Conservation (phyloP, 2,797 vertebrate species). For the Dendrocincla fuliginosa region DNA sequence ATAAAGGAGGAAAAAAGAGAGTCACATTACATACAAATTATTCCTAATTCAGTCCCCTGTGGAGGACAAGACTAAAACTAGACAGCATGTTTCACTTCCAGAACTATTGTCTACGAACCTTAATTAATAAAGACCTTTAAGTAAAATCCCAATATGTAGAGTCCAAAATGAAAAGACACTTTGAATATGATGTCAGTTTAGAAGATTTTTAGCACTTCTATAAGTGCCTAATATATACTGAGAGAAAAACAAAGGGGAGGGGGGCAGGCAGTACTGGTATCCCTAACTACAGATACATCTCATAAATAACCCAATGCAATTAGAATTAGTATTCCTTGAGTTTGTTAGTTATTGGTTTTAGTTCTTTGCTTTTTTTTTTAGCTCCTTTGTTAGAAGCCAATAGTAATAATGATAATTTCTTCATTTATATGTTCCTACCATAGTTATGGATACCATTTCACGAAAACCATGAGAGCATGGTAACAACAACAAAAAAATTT, state of each 20-base stretch:
- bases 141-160: neutral
- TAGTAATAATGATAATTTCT: neutral
- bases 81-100: neutral
- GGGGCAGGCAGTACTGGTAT: neutral
- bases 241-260: neutral
- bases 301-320: neutral
- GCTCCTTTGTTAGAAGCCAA: neutral
- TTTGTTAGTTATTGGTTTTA: neutral
- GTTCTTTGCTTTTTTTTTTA: neutral
- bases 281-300: neutral
- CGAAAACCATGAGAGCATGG: neutral
- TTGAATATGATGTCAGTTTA: neutral
- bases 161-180: neutral
- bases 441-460: neutral
- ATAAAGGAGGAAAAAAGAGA: neutral
- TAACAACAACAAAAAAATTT: neutral
- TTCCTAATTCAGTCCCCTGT: slow-evolving; percentile 34
- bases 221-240: neutral
- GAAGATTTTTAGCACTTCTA: neutral
- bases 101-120: neutral
- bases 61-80: neutral
- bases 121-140: slow-evolving; percentile 26
- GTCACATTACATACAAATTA: neutral
- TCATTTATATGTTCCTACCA: neutral
- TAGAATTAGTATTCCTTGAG: neutral